Conservation (phyloP, 2,113 vertebrate genomes). For the Sterna hirundo region DNA sequence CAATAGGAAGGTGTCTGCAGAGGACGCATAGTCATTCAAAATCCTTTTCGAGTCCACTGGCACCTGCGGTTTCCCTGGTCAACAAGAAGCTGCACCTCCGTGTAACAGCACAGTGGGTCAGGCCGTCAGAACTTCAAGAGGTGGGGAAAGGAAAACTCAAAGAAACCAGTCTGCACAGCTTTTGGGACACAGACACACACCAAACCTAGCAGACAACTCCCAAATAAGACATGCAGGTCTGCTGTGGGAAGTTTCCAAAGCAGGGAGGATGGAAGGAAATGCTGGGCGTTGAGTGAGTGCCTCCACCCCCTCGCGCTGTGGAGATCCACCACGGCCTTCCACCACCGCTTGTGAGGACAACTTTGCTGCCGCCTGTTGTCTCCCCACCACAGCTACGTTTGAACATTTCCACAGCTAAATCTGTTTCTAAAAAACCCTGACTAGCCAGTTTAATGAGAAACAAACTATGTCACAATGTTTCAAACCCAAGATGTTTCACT, state of each 20-base stretch:
- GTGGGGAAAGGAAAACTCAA: background rate
- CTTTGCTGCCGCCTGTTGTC: rapidly evolving
- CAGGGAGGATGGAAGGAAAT: background rate
- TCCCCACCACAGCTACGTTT: background rate
- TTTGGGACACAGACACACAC: background rate
- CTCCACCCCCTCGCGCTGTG: rapidly evolving
- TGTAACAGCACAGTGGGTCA: rapidly evolving
- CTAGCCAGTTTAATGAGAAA: background rate
- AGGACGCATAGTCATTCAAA: background rate
- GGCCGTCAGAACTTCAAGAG: background rate
- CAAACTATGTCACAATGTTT: background rate
- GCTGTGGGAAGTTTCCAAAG: background rate
- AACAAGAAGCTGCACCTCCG: background rate
- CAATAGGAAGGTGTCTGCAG: background rate
- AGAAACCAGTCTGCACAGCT: background rate
- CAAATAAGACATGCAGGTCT: background rate
- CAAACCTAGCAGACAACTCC: background rate
- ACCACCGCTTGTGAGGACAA: background rate
- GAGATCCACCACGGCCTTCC: background rate
- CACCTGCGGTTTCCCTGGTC: background rate
- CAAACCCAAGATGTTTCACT: background rate
- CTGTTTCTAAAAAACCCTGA: background rate
- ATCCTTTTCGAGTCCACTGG: too few species aligned
- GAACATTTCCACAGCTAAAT: background rate
- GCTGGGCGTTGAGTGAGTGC: rapidly evolving